Evolutionary conservation across 1,140 invertebrate genomes (phyloP).

Genomic region (Eupristina koningsbergeri): DNA sequence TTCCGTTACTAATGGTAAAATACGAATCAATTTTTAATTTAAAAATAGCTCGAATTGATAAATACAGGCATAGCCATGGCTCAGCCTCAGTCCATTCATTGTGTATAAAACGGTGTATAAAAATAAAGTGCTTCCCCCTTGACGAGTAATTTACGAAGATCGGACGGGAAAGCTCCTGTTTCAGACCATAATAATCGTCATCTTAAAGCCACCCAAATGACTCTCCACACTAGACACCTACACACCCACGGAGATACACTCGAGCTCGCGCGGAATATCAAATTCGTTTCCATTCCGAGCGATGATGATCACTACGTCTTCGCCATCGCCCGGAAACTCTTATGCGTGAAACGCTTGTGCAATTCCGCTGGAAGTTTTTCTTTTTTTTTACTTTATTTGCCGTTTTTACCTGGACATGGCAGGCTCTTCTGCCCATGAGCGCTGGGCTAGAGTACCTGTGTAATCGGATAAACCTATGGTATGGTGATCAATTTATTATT

Average conservation of each 20-base stretch:
- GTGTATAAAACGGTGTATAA: no score
- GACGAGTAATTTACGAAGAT: constrained; percentile 4
- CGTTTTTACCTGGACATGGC: background rate
- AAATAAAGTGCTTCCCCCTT: background rate
- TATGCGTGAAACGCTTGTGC: constrained; percentile 14
- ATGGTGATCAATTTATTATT: no score
- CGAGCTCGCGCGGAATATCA: constrained; percentile 34
- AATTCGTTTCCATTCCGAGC: constrained; percentile 1
- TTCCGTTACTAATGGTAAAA: no score
- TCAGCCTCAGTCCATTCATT: background rate
- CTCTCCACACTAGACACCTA: background rate
- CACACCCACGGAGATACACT: background rate
- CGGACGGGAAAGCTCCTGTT: background rate
- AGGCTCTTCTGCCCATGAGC: background rate
- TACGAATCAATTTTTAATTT: no score
- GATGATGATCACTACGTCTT: constrained; percentile 4
- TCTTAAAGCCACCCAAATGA: background rate
- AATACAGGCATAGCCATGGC: background rate
- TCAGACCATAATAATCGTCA: background rate
- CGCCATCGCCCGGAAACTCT: background rate
- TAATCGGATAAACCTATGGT: no score
- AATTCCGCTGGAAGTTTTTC: background rate
- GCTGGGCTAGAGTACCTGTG: background rate
- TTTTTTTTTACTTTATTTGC: background rate
- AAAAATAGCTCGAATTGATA: background rate